These are phyloP conservation scores for Meiosimyza decipiens DNA, from an alignment of 2,888 invertebrate species.

Conservation along the genomic window DNA sequence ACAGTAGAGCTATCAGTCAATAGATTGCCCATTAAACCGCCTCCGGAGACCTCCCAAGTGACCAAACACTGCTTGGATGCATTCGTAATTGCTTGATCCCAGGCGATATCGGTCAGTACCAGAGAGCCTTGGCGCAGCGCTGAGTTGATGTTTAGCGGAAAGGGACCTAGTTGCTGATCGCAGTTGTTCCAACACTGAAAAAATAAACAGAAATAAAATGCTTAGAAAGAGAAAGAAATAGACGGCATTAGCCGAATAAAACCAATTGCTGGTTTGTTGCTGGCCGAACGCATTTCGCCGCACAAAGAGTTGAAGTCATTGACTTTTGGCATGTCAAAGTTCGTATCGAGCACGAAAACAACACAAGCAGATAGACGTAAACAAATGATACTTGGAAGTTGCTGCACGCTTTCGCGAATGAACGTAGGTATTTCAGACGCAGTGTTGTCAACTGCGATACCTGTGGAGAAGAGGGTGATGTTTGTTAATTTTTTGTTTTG, in stretches of 20 bases:
- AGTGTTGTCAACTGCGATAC: no score
- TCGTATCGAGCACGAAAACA: background rate
- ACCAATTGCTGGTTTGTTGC: background rate
- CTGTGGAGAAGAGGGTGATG: no score
- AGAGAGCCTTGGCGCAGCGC: slow-evolving; percentile 57
- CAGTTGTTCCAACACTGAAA: slow-evolving; percentile 61
- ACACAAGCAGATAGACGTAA: no score
- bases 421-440: no score
- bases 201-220: slow-evolving; percentile 33
- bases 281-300: background rate
- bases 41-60: slow-evolving; percentile 86
- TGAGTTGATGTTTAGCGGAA: slow-evolving; percentile 56
- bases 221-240: slow-evolving; percentile 25
- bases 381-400: no score
- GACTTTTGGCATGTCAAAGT: background rate
- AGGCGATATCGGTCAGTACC: slow-evolving; percentile 57
- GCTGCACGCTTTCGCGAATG: no score
- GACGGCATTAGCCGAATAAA: slow-evolving; percentile 10
- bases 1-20: slow-evolving; percentile 84
- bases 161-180: slow-evolving; percentile 58
- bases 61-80: slow-evolving; percentile 74
- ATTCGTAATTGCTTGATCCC: slow-evolving; percentile 60
- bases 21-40: slow-evolving; percentile 82
- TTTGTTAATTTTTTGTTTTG: no score
- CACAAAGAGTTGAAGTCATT: background rate